These are phyloP conservation scores for Metridium senile DNA, from an alignment of 92 coral and sea anemone species.

Conservation along the genomic window DNA sequence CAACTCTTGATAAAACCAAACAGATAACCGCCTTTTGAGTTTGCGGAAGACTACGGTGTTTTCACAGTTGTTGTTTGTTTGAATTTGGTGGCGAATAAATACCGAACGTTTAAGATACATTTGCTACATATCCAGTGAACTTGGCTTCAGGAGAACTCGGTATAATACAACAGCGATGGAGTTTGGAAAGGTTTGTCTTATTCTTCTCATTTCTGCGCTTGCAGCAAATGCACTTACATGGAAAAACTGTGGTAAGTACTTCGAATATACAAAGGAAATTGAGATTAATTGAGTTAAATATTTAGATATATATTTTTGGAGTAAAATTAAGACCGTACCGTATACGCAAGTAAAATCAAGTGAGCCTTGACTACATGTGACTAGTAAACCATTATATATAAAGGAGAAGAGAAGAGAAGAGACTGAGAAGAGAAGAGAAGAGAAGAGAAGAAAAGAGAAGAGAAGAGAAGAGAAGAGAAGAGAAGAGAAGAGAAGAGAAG, in stretches of 20 bases:
- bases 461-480: not conserved
- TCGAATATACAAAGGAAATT: not conserved
- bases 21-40: too few relatives aligned
- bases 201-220: conserved; percentile 31
- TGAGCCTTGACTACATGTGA: too few relatives aligned
- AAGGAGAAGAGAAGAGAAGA: not conserved
- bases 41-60: too few relatives aligned
- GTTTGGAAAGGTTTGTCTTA: conserved; percentile 9
- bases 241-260: conserved; percentile 60
- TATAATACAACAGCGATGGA: not conserved
- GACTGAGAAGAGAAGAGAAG: not conserved
- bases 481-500: not conserved
- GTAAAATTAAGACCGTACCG: not conserved
- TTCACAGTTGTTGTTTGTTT: too few relatives aligned
- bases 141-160: not conserved
- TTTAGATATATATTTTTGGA: not conserved
- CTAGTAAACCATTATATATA: too few relatives aligned
- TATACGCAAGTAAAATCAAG: too few relatives aligned
- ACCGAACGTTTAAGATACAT: not conserved
- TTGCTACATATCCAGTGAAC: not conserved
- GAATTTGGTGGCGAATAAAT: not conserved
- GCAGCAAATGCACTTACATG: conserved; percentile 51
- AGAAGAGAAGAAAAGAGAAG: not conserved
- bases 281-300: not conserved
- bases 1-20: too few relatives aligned